Percentiles rank a stretch among this genome's conserved stretches.
phyloP scores from a whole-genome alignment of 2,113 vertebrate species.

The Sarotherodon lohbergeri region DNA sequence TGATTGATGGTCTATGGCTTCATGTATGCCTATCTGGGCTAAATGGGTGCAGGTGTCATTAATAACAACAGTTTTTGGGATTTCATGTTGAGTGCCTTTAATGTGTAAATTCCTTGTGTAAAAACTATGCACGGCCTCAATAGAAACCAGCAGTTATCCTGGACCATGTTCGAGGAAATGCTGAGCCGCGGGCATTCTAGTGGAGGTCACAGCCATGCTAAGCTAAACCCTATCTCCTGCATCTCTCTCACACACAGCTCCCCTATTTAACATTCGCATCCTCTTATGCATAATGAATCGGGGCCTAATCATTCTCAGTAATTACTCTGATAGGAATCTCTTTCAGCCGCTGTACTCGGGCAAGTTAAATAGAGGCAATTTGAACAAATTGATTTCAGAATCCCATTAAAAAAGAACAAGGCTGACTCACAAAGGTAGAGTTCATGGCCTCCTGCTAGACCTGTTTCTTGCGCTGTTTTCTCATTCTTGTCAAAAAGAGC shows the following conservation, averaged over 20 bases:
- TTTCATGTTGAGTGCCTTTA: not conserved
- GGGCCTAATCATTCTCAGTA: constrained; percentile 65
- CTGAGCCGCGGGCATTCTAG: not conserved
- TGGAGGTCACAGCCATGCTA: constrained; percentile 46
- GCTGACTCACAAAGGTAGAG: constrained; percentile 35
- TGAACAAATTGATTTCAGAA: constrained; percentile 74
- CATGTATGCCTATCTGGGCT: not conserved
- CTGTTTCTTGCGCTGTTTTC: not conserved
- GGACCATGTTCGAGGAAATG: not conserved
- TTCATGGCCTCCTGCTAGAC: constrained; percentile 19
- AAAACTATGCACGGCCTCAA: not conserved
- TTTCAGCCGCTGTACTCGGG: constrained; percentile 45
- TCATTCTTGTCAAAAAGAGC: not conserved
- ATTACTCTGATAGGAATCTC: constrained; percentile 73
- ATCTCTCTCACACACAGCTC: constrained; percentile 50
- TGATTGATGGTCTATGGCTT: not conserved
- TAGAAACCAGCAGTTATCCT: not conserved
- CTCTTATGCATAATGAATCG: constrained; percentile 72
- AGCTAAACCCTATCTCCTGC: constrained; percentile 45
- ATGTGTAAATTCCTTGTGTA: not conserved
- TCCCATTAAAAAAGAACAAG: constrained; percentile 67
- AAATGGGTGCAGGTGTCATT: not conserved
- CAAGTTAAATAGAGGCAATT: constrained; percentile 74
- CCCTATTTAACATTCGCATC: constrained; percentile 52
- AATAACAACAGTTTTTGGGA: not conserved